Evolutionary conservation across 2,797 vertebrate genomes (phyloP).

Genomic region (Steatocranus sp.): DNA sequence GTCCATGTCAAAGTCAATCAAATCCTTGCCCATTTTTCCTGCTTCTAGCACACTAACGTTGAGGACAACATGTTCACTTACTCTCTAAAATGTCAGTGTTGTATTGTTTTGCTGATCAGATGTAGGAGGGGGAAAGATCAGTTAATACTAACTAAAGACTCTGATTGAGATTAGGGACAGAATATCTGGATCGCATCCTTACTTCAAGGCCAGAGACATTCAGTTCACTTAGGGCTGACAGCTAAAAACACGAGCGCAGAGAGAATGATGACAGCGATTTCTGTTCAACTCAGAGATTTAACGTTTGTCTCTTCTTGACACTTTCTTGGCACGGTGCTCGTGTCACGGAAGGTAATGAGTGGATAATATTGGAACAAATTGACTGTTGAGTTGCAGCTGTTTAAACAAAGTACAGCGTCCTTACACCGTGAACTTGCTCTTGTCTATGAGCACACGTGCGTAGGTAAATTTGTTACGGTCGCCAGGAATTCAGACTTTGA

Average conservation of each 20-base stretch:
- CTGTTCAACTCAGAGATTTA: conserved; percentile 1
- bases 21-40: neutral
- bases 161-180: neutral
- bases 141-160: neutral
- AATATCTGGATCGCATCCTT: neutral
- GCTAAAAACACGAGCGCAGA: conserved; percentile 10
- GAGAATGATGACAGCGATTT: conserved; percentile 9
- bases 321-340: neutral
- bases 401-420: conserved; percentile 4
- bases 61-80: neutral
- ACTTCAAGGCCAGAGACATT: conserved; percentile 8
- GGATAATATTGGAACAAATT: conserved; percentile 33
- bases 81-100: neutral
- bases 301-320: neutral
- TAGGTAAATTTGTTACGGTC: neutral
- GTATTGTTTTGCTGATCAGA: neutral
- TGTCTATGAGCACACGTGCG: neutral
- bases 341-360: conserved; percentile 7
- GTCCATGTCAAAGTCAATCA: neutral
- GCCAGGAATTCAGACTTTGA: neutral
- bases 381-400: conserved; percentile 33
- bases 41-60: neutral
- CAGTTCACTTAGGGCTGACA: neutral
- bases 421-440: neutral
- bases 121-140: neutral